Percentiles rank a stretch among this genome's conserved stretches.
Evolutionary conservation across 2,888 invertebrate genomes (phyloP).

Genomic region (Nasonia oneida): DNA sequence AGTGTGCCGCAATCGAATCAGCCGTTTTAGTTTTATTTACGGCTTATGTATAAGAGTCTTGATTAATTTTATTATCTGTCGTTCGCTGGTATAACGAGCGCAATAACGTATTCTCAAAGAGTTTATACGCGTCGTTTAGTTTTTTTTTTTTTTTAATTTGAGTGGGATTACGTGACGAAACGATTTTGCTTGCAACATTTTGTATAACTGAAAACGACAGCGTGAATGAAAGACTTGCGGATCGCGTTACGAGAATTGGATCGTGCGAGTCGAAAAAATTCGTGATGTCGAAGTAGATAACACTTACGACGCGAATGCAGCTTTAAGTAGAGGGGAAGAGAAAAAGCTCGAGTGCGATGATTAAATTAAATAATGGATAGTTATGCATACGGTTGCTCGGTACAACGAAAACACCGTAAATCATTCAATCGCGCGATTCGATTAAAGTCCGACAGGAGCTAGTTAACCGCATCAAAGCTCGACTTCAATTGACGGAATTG

Average conservation of each 20-base stretch:
- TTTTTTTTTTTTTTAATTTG: background rate
- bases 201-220: too few relatives aligned
- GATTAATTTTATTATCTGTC: background rate
- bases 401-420: background rate
- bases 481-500: conserved; percentile 24
- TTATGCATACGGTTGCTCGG: background rate
- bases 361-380: background rate
- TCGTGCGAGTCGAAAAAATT: conserved; percentile 13
- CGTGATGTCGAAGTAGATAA: background rate
- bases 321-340: background rate
- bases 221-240: conserved; percentile 22
- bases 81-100: background rate
- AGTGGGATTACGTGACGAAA: too few relatives aligned
- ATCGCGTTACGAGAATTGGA: conserved; percentile 37
- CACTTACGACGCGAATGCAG: background rate
- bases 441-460: background rate
- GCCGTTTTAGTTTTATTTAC: background rate
- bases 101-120: background rate
- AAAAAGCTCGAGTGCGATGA: background rate
- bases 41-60: background rate
- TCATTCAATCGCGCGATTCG: background rate
- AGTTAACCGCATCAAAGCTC: background rate
- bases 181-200: too few relatives aligned
- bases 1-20: conserved; percentile 4
- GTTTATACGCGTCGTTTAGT: background rate